phyloP scores from a whole-genome alignment of 2,888 invertebrate species.

The Gibbula magus region DNA sequence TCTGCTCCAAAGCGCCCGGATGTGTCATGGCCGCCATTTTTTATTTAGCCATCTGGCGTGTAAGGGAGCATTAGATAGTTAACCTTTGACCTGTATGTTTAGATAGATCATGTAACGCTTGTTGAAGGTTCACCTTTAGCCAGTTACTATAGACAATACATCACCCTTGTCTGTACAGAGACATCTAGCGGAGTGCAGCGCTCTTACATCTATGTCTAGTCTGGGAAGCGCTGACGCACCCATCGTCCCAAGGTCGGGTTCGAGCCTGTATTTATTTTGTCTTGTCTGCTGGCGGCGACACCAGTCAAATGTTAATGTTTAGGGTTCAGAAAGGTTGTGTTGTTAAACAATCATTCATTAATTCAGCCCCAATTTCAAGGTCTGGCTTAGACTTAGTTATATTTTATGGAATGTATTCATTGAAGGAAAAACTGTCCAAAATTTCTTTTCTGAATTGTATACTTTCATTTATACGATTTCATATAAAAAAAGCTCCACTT shows the following conservation, averaged over 20 bases:
- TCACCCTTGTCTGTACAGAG: too few species aligned
- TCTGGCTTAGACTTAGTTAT: too few species aligned
- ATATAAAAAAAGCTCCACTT: too few species aligned
- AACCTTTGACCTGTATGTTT: background rate
- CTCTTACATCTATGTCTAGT: too few species aligned
- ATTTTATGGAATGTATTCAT: too few species aligned
- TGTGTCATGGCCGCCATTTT: background rate
- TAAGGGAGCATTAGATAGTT: background rate
- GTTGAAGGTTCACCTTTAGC: background rate
- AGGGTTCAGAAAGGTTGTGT: background rate
- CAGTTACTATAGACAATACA: background rate
- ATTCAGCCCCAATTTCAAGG: too few species aligned
- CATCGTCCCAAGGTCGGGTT: background rate
- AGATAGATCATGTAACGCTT: background rate
- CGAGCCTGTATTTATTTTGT: background rate
- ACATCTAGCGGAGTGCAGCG: too few species aligned
- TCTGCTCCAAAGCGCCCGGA: background rate
- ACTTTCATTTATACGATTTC: too few species aligned
- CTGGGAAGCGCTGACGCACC: background rate
- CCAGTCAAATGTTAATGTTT: background rate
- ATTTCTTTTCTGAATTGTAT: too few species aligned
- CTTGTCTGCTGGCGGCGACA: background rate
- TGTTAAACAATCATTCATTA: background rate
- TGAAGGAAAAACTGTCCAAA: too few species aligned
- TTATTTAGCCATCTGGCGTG: conserved; percentile 1